Evolutionary conservation across 2,888 invertebrate genomes (phyloP).

Genomic region (Meteorus colon): DNA sequence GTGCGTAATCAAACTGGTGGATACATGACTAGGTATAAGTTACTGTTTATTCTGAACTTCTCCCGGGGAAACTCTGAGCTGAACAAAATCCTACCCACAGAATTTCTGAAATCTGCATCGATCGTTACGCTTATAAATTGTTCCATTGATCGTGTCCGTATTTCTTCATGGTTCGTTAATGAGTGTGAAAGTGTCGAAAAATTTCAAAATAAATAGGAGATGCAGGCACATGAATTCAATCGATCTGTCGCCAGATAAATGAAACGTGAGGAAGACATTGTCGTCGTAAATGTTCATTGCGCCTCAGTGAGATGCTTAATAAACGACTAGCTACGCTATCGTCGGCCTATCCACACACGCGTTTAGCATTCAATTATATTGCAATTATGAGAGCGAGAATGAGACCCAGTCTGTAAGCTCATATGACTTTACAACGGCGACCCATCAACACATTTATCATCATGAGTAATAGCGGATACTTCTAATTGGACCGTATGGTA

Average conservation of each 20-base stretch:
- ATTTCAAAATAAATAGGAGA: conserved; percentile 30
- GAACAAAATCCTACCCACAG: neutral
- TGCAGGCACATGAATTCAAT: conserved; percentile 55
- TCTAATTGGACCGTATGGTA: conserved; percentile 34
- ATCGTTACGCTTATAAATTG: conserved; percentile 10
- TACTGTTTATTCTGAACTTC: too few relatives aligned
- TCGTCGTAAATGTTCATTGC: conserved; percentile 32
- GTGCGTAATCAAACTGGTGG: too few relatives aligned
- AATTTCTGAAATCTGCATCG: conserved; percentile 24
- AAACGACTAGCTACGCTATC: conserved; percentile 46
- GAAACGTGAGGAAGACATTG: conserved; percentile 46
- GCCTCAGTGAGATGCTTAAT: conserved; percentile 49
- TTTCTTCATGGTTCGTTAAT: conserved; percentile 50
- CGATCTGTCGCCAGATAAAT: conserved; percentile 58
- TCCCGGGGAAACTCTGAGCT: neutral
- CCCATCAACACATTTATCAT: conserved; percentile 41
- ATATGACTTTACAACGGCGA: conserved; percentile 17
- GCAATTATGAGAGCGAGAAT: conserved; percentile 55
- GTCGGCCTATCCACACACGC: conserved; percentile 45
- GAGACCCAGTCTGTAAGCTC: conserved; percentile 8
- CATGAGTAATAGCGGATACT: conserved; percentile 29
- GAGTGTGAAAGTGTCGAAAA: conserved; percentile 41
- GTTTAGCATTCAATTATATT: conserved; percentile 60
- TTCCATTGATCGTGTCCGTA: conserved; percentile 47
- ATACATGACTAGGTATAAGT: too few relatives aligned